A percentile compares a stretch with the other conserved stretches of the same genome.
These are phyloP conservation scores for Halcyon senegalensis DNA, from an alignment of 2,113 vertebrate genomes.

Conservation along the genomic window DNA sequence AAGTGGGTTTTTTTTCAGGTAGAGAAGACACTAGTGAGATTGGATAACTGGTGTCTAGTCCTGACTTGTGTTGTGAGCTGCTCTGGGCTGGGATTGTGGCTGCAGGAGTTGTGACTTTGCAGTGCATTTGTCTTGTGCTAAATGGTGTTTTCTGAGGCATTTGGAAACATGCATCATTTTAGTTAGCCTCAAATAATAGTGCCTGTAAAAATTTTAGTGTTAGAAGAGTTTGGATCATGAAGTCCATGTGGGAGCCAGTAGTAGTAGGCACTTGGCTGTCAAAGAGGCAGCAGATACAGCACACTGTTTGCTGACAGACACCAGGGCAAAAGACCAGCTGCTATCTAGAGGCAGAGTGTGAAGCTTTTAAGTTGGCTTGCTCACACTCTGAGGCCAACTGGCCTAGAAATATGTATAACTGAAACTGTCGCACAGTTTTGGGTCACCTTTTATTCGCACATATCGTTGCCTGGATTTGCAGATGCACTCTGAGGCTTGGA, in stretches of 20 bases:
- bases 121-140: neutral
- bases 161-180: neutral
- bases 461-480: neutral
- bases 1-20: neutral
- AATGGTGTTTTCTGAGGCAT: neutral
- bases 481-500: neutral
- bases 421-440: neutral
- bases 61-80: neutral
- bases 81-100: neutral
- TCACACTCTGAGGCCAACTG: neutral
- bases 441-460: neutral
- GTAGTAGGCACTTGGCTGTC: neutral
- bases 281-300: neutral
- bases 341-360: neutral
- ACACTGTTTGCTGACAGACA: neutral
- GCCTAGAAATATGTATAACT: neutral
- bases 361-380: neutral
- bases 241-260: neutral
- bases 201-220: neutral
- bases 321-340: neutral
- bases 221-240: neutral
- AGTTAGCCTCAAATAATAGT: neutral
- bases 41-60: neutral
- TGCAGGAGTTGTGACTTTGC: neutral
- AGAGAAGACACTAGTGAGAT: neutral